phyloP scores from a whole-genome alignment of 2,797 vertebrate genomes.

The Anas flavirostris region DNA sequence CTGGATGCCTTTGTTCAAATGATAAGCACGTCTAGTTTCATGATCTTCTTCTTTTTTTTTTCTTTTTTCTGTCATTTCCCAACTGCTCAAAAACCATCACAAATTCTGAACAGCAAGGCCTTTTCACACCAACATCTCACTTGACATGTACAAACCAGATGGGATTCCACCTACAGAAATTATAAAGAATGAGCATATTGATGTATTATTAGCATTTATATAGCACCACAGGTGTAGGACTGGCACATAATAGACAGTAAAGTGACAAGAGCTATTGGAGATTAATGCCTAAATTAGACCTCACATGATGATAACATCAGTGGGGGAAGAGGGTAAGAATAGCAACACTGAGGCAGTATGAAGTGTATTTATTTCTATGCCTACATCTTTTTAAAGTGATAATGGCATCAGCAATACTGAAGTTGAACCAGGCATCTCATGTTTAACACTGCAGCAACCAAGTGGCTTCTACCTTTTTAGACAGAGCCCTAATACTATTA shows the following conservation, averaged over 20 bases:
- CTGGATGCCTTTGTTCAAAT: not conserved
- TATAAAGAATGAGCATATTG: slow-evolving; percentile 37
- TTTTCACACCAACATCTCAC: slow-evolving; percentile 28
- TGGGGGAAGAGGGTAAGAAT: slow-evolving; percentile 16
- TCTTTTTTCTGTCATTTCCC: not conserved
- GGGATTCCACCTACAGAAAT: slow-evolving; percentile 57
- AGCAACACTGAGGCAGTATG: not conserved
- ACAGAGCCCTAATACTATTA: not conserved
- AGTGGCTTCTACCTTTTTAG: not conserved
- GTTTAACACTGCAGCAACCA: not conserved
- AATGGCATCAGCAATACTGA: not conserved
- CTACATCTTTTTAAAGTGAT: not conserved
- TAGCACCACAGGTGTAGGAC: slow-evolving; percentile 46
- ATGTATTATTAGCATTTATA: slow-evolving; percentile 53
- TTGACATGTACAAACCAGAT: slow-evolving; percentile 50
- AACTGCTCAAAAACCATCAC: slow-evolving; percentile 7
- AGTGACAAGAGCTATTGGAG: slow-evolving; percentile 40
- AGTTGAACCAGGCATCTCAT: not conserved
- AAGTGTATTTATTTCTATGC: not conserved
- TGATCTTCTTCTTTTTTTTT: not conserved
- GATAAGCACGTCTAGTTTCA: not conserved
- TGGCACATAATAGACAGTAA: slow-evolving; percentile 46
- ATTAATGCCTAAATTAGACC: slow-evolving; percentile 11
- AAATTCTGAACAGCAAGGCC: slow-evolving; percentile 31
- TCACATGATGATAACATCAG: slow-evolving; percentile 39